Conservation (phyloP, 1,140 invertebrate genomes). For the Caenorhabditis brenneri region DNA sequence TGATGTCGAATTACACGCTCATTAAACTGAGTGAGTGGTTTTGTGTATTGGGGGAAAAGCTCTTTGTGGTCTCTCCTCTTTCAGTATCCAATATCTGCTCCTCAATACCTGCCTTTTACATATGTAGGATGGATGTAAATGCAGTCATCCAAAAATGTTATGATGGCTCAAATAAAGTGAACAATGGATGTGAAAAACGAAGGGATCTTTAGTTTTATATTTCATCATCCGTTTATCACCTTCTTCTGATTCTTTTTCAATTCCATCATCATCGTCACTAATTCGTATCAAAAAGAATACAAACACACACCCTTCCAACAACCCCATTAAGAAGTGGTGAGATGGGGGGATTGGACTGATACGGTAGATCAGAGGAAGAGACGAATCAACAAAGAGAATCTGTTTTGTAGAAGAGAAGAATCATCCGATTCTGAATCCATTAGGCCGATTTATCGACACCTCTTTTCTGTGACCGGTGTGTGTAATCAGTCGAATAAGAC, state of each 20-base stretch:
- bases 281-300: conserved; percentile 22
- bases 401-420: conserved; percentile 2
- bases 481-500: conserved; percentile 8
- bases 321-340: conserved; percentile 21
- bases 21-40: conserved; percentile 43
- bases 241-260: background rate
- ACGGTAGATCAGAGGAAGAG: conserved; percentile 27
- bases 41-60: conserved; percentile 36
- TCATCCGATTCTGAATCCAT: conserved; percentile 34
- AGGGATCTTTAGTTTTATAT: background rate
- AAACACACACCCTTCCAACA: too few species aligned
- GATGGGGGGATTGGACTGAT: background rate
- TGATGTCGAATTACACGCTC: conserved; percentile 43
- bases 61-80: conserved; percentile 21
- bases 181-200: background rate
- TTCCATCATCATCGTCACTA: conserved; percentile 35
- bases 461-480: conserved; percentile 9
- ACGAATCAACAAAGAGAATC: conserved; percentile 10
- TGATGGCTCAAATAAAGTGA: background rate
- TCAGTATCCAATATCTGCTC: conserved; percentile 37
- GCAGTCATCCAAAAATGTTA: conserved; percentile 17
- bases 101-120: conserved; percentile 39
- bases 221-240: background rate
- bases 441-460: conserved; percentile 39
- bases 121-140: background rate